Evolutionary conservation across 2,797 vertebrate genomes (phyloP), one percentile per base, ranked within the genome.

Genomic region (Staurois parvus): DNA sequence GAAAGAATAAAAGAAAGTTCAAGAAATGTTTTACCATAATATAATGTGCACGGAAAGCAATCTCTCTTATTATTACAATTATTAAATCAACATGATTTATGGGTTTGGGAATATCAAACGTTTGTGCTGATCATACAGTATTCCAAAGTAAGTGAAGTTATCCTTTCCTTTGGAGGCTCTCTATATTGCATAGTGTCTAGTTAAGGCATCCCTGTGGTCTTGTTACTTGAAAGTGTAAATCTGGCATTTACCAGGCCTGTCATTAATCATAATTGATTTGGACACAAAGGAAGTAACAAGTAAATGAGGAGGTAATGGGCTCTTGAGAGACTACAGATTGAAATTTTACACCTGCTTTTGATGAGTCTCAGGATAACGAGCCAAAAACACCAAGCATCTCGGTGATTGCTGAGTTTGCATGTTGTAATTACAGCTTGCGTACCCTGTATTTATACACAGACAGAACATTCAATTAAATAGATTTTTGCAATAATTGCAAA

Each of bases 261-360:
- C 48, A 84, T 79, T 79, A 84, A 1, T 76, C 17, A 73, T 73
- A 84, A 79, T 84, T 84, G 83, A 77, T 78, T 77, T 45, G 7
- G 52, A 72, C 75, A 40, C 75, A 24, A 15, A 32, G 76, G 68
- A 75, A 59, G 45, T 9, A 56, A 15, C 62, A 69, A 45, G 48
- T 52, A 52, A 52, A 52, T 52, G 48, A 52, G 42, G 52, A 30
- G 34, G 30, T 59, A 34, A 32, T 24, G 3, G 15, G 29, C 34
- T 72, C 68, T 3, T 19, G 30, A 34, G 48, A 19, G 48, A 52
- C 40, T 5, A 10, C 72, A 45, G 40, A 75, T 66, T 66, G n/a
- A 37, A 75, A 37, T 69, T 21, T 11, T 56, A 34, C 26, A 56
- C 4, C 28, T n/a, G 42, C 28, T 45, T 69, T n/a, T 73, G 13